Evolutionary conservation across 1,140 invertebrate species (phyloP).

Genomic region (Maniola jurtina): DNA sequence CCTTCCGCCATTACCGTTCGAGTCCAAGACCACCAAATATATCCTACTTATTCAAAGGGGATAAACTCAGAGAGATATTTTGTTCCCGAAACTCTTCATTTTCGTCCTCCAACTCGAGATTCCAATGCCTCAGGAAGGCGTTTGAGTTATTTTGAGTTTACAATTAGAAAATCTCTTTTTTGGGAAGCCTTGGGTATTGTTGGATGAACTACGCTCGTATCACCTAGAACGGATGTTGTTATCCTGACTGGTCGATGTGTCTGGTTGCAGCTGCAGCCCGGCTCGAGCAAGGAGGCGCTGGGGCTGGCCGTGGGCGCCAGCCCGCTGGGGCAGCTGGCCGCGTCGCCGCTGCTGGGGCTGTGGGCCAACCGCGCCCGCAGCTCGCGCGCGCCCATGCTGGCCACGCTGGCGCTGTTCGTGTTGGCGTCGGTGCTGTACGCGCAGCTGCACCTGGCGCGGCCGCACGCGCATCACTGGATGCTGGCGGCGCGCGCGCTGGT

Average conservation of each 20-base stretch:
- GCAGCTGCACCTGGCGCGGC: slow-evolving; percentile 83
- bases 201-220: no score
- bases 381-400: slow-evolving; percentile 85
- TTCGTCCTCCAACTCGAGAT: no score
- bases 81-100: no score
- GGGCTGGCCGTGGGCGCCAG: slow-evolving; percentile 92
- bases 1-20: no score
- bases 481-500: slow-evolving; percentile 88
- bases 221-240: no score
- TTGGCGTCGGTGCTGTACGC: slow-evolving; percentile 89
- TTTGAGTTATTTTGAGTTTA: no score
- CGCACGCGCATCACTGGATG: slow-evolving; percentile 85
- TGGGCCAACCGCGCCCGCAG: slow-evolving; percentile 88
- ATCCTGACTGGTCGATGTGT: not conserved
- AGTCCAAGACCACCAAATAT: no score
- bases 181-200: no score
- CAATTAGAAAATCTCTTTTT: no score
- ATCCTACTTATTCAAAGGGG: no score
- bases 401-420: slow-evolving; percentile 86
- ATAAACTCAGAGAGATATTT: no score
- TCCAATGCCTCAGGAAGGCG: no score
- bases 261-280: slow-evolving; percentile 84
- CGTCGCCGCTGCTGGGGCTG: slow-evolving; percentile 91
- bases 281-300: slow-evolving; percentile 89
- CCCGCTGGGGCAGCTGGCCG: slow-evolving; percentile 92